These are phyloP conservation scores for Listronotus bonariensis DNA, from an alignment of 1,140 invertebrate species.

Conservation along the genomic window DNA sequence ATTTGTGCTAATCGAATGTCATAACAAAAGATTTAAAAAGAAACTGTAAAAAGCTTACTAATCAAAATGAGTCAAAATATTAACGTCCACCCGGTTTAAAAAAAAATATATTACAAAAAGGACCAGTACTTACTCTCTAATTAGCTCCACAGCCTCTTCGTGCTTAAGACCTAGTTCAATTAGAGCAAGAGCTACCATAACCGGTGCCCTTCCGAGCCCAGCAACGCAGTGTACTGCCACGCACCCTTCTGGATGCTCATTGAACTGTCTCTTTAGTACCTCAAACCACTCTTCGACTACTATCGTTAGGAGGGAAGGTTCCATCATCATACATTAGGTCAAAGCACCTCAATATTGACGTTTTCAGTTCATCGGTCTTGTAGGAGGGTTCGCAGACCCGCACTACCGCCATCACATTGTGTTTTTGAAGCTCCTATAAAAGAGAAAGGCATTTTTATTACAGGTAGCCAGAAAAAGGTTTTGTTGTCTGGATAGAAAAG, in stretches of 20 bases:
- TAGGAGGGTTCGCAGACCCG: conserved; percentile 90
- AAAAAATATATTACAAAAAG: no score
- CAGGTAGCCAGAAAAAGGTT: no score
- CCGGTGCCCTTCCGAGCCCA: conserved; percentile 84
- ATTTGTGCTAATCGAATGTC: no score
- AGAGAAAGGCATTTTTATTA: conserved; percentile 9
- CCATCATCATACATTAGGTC: conserved; percentile 78
- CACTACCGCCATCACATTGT: conserved; percentile 84
- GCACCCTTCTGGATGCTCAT: conserved; percentile 76
- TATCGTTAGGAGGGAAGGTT: conserved; percentile 72
- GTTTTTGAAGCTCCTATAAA: conserved; percentile 78
- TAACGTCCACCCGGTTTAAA: no score
- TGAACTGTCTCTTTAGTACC: conserved; percentile 70
- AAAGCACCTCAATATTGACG: conserved; percentile 77
- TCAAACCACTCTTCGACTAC: conserved; percentile 87
- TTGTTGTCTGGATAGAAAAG: no score
- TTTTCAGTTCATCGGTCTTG: conserved; percentile 75
- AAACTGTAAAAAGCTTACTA: no score
- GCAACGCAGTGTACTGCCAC: conserved; percentile 91
- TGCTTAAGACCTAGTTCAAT: conserved; percentile 90
- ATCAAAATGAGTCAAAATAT: no score
- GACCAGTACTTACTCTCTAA: conserved; percentile 77
- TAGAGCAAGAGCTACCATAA: conserved; percentile 85
- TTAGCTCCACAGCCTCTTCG: conserved; percentile 88
- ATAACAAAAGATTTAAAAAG: no score